A percentile compares a stretch with the other conserved stretches of the same genome.
phyloP scores from a whole-genome alignment of 2,888 invertebrate species.

The Polydrusus cervinus region DNA sequence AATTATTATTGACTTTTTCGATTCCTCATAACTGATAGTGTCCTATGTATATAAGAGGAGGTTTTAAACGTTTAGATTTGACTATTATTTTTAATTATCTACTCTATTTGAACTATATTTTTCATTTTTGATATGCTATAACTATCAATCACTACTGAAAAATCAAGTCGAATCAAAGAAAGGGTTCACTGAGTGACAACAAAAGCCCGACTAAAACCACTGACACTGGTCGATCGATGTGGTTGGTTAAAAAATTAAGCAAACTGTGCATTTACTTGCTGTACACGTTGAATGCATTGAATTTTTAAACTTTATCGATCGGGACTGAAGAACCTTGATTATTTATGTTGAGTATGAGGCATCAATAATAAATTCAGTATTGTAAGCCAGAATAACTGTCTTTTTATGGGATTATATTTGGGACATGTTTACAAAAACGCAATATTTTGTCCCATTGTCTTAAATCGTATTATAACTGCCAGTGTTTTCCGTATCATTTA shows the following conservation, averaged over 20 bases:
- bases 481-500: too few relatives aligned
- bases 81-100: too few relatives aligned
- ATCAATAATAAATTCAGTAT: neutral
- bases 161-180: slow-evolving; percentile 25
- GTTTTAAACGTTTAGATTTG: too few relatives aligned
- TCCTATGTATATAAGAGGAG: too few relatives aligned
- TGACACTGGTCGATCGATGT: slow-evolving; percentile 17
- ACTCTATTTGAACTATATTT: too few relatives aligned
- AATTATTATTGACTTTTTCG: too few relatives aligned
- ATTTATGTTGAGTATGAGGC: neutral
- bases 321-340: neutral
- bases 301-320: neutral
- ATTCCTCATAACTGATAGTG: too few relatives aligned
- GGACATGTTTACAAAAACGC: too few relatives aligned
- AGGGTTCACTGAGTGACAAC: slow-evolving; percentile 44
- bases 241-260: slow-evolving; percentile 30
- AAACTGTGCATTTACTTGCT: slow-evolving; percentile 11
- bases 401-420: neutral
- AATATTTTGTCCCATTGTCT: too few relatives aligned
- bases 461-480: too few relatives aligned
- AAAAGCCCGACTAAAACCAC: slow-evolving; percentile 37
- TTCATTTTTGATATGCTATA: too few relatives aligned
- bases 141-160: neutral
- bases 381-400: neutral
- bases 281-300: neutral